Evolutionary conservation across 2,113 vertebrate species (phyloP).

Genomic region (Silurus glanis): DNA sequence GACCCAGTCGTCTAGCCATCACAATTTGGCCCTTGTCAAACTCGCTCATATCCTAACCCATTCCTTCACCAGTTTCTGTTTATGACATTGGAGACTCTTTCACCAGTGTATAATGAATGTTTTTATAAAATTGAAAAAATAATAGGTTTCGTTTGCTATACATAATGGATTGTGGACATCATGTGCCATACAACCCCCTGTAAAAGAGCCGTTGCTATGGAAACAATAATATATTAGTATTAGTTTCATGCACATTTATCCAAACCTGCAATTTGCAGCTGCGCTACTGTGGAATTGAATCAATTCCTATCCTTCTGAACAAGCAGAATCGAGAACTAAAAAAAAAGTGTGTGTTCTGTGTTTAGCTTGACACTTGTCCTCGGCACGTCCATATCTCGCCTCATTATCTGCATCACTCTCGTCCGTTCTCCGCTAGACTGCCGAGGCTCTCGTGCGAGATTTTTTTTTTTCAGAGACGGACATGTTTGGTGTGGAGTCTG

Average conservation of each 20-base stretch:
- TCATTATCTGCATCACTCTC: conserved; percentile 26
- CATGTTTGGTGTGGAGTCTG: conserved; percentile 19
- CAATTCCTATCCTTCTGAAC: neutral
- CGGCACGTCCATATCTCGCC: neutral
- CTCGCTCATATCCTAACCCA: too few relatives aligned
- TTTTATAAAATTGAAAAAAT: neutral
- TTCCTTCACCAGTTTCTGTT: neutral
- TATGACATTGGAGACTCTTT: neutral
- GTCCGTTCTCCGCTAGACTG: neutral
- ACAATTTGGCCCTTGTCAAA: too few relatives aligned
- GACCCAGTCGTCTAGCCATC: too few relatives aligned
- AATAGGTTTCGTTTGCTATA: neutral
- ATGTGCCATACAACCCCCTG: neutral
- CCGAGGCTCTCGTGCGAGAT: neutral
- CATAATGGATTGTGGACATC: neutral
- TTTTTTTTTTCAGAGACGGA: conserved; percentile 14
- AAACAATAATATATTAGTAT: neutral
- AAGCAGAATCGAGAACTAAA: neutral
- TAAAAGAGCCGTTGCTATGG: neutral
- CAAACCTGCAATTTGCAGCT: neutral
- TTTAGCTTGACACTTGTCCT: neutral
- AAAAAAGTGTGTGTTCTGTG: too few relatives aligned
- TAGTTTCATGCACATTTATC: neutral
- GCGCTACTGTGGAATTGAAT: neutral
- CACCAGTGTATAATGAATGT: neutral